Evolutionary conservation across 2,113 vertebrate species (phyloP).

Genomic region (Seriola rivoliana): DNA sequence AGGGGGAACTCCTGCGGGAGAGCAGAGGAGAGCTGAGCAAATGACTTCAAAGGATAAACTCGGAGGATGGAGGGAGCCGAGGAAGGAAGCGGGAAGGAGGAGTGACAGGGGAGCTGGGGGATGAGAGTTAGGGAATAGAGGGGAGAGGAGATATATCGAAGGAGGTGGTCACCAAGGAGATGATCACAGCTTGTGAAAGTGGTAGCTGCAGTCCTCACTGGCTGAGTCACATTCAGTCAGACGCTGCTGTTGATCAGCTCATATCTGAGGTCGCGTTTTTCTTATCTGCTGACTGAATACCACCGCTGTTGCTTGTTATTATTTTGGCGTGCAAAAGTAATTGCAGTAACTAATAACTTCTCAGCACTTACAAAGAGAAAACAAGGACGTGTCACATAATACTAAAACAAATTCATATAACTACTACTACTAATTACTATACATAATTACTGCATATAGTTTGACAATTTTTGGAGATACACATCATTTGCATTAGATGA

Average conservation of each 20-base stretch:
- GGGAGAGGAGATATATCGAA: conserved; percentile 32
- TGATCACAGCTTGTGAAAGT: conserved; percentile 1
- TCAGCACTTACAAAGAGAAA: too few relatives aligned
- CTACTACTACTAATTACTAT: too few relatives aligned
- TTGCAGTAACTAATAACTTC: too few relatives aligned
- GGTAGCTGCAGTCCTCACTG: conserved; percentile 10
- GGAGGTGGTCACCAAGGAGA: conserved; percentile 22
- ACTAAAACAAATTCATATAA: too few relatives aligned
- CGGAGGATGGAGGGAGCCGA: conserved; percentile 42
- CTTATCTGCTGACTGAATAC: background rate
- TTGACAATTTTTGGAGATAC: too few relatives aligned
- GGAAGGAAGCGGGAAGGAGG: conserved; percentile 37
- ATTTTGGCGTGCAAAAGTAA: too few relatives aligned
- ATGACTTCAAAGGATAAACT: conserved; percentile 65
- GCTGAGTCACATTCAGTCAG: background rate
- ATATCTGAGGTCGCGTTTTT: background rate
- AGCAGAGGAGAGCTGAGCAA: conserved; percentile 33
- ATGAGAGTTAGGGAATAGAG: conserved; percentile 16
- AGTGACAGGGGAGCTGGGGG: conserved; percentile 18
- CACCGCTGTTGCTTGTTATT: background rate
- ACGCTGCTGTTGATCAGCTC: conserved; percentile 1
- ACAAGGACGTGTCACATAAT: too few relatives aligned
- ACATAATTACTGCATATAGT: too few relatives aligned
- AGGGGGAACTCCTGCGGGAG: conserved; percentile 43
- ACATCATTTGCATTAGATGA: too few relatives aligned